Evolutionary conservation across 2,797 vertebrate genomes (phyloP).

Genomic region (Melopsittacus undulatus): DNA sequence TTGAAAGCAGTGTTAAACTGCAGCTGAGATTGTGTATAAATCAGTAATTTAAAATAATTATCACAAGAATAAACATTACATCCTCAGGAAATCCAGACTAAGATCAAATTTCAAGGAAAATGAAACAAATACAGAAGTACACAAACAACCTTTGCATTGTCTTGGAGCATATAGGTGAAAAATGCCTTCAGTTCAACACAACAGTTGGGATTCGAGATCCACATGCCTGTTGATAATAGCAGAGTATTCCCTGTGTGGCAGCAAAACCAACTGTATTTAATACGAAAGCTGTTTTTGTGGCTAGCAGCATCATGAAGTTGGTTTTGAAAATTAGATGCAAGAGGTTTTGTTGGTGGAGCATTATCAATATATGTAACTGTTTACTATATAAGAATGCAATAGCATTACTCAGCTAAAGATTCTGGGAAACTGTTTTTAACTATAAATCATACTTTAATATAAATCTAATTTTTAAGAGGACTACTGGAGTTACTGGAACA

Average conservation of each 20-base stretch:
- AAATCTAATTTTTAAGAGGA: neutral
- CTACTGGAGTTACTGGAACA: conserved; percentile 8
- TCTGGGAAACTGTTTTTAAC: neutral
- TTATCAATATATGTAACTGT: neutral
- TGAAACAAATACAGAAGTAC: neutral
- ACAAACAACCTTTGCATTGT: neutral
- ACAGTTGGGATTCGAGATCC: neutral
- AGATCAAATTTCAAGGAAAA: neutral
- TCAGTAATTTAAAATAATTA: neutral
- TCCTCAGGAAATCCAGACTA: neutral
- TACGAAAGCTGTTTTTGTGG: neutral
- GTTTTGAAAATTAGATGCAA: neutral
- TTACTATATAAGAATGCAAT: neutral
- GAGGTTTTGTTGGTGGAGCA: neutral
- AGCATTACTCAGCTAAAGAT: neutral
- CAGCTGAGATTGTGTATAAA: neutral
- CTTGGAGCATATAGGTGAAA: neutral
- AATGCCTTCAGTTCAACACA: neutral
- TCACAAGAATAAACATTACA: neutral
- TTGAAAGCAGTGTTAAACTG: neutral
- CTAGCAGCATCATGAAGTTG: neutral
- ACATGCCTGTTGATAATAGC: neutral
- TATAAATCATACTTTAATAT: neutral
- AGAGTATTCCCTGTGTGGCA: neutral
- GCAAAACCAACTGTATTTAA: neutral